A percentile compares a stretch with the other conserved stretches of the same genome.
These are phyloP conservation scores for Chalcis sispes DNA, from an alignment of 2,888 invertebrate genomes.

Conservation along the genomic window DNA sequence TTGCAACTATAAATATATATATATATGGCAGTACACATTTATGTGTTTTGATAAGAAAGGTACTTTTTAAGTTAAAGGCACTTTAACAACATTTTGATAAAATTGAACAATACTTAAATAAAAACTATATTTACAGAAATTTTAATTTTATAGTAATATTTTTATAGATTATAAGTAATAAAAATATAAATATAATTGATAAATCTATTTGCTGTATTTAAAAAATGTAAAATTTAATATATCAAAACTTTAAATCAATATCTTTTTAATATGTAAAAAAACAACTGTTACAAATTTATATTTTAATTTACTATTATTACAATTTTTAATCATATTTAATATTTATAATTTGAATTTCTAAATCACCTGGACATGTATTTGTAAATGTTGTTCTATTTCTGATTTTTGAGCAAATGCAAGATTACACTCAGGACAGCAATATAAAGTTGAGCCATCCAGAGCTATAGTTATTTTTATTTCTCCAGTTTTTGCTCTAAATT, in stretches of 20 bases:
- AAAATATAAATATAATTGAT: not conserved
- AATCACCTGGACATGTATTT: slow-evolving; percentile 71
- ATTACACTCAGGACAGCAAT: slow-evolving; percentile 77
- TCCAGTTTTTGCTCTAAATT: slow-evolving; percentile 74
- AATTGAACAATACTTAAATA: too few species aligned
- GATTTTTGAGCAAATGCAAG: slow-evolving; percentile 75
- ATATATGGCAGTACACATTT: too few species aligned
- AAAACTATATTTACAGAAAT: not conserved
- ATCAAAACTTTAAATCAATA: not conserved
- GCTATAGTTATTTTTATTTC: slow-evolving; percentile 73
- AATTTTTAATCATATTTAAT: not conserved
- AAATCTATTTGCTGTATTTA: too few species aligned
- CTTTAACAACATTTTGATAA: too few species aligned
- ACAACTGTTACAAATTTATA: too few species aligned
- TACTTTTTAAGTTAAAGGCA: not conserved
- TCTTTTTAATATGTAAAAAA: not conserved
- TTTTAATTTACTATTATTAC: too few species aligned
- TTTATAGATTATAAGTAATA: not conserved
- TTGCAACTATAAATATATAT: not conserved
- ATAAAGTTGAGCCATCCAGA: slow-evolving; percentile 75
- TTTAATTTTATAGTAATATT: too few species aligned
- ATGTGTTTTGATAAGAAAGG: too few species aligned
- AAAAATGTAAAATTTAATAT: not conserved
- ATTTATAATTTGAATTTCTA: too few species aligned
- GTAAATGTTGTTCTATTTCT: slow-evolving; percentile 76